Evolutionary conservation across 2,113 vertebrate species (phyloP), one percentile per base, ranked within the genome.

Genomic region (Candoia aspera): DNA sequence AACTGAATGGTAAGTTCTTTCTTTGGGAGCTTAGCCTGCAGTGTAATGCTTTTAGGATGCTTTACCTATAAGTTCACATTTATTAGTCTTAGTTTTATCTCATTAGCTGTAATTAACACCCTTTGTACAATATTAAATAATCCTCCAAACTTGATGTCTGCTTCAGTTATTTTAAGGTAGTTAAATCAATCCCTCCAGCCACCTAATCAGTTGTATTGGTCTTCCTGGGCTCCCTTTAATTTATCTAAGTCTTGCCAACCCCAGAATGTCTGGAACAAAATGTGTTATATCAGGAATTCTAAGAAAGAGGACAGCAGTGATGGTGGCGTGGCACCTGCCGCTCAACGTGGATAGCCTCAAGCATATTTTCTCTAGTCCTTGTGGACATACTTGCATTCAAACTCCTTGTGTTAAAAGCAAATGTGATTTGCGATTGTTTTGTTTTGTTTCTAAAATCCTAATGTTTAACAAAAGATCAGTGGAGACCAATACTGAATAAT

Each of bases 51-150:
- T 29, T 87, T 57, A 85, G 21, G n/a, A 91, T 73, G 84, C 85
- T 93, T 92, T 92, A 42, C 73, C 84, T 86, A 90, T 83, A 62
- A 37, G 26, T 4, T 19, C 0, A 0, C 21, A 55, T 62, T 90
- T 83, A 90, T 90, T 92, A 94, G 92, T 91, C 94, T 92, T 85
- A 83, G 62, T 95, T 95, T 94, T 88, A 92, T 87, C 59, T 91
- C 53, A 91, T 94, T 95, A 94, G 90, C 85, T 87, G 89, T 84
- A 95, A 92, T 94, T 95, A 96, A 93, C 64, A 90, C 0, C 53
- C 92, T 91, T 95, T 92, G 92, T 93, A 95, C 84, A 37, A 49
- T 93, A 92, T 95, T 86, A 93, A 92, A 88, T 85, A 94, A 93
- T 93, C 90, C 37, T 91, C 85, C 91, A 83, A 37, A 64, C 59